phyloP scores from a whole-genome alignment of 2,797 vertebrate species.

The Sebastes cheni region DNA sequence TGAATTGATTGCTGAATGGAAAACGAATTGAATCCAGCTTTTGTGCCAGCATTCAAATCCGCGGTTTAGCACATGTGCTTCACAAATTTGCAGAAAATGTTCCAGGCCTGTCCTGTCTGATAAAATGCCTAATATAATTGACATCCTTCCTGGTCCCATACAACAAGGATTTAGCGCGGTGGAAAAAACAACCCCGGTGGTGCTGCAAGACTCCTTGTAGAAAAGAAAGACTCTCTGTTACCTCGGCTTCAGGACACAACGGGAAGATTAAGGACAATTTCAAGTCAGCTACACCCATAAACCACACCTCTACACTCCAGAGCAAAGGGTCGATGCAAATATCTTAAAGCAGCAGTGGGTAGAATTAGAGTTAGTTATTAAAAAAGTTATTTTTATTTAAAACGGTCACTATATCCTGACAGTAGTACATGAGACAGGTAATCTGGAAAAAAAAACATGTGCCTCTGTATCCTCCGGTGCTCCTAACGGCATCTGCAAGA shows the following conservation, averaged over 20 bases:
- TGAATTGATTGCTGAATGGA: constrained; percentile 55
- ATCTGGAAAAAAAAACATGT: too few relatives aligned
- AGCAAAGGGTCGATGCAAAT: not conserved
- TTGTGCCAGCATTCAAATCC: constrained; percentile 55
- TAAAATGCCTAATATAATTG: constrained; percentile 44
- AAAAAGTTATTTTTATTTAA: too few relatives aligned
- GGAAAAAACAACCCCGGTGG: constrained; percentile 8
- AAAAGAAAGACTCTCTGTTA: constrained; percentile 2
- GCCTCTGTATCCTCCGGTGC: too few relatives aligned
- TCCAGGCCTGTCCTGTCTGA: constrained; percentile 47
- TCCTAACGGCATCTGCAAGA: too few relatives aligned
- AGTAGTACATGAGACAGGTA: too few relatives aligned
- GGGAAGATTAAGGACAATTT: constrained; percentile 15
- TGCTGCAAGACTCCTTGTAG: not conserved
- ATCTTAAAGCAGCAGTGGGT: not conserved
- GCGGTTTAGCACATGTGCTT: constrained; percentile 21
- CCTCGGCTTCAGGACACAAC: not conserved
- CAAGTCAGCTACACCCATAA: constrained; percentile 13
- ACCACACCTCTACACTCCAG: not conserved
- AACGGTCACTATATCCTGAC: too few relatives aligned
- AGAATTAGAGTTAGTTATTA: too few relatives aligned
- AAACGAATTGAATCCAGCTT: constrained; percentile 51
- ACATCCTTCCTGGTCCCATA: constrained; percentile 23
- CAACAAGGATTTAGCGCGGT: constrained; percentile 23
- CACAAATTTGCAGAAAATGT: constrained; percentile 46